phyloP scores from a whole-genome alignment of 2,888 invertebrate genomes.

The Trissolcus japonicus region DNA sequence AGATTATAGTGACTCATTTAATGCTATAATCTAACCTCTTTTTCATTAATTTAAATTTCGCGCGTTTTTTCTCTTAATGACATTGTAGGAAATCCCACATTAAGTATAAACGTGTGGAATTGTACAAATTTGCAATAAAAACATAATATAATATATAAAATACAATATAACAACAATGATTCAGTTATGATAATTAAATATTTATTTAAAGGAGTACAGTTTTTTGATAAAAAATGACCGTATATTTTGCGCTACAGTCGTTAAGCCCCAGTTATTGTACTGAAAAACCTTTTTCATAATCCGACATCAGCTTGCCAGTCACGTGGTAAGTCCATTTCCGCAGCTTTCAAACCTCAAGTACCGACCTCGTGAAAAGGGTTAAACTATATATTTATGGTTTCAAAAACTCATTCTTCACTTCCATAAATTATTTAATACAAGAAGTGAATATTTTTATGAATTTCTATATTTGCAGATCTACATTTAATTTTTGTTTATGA shows the following conservation, averaged over 20 bases:
- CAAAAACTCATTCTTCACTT: constrained; percentile 14
- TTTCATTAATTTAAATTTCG: constrained; percentile 16
- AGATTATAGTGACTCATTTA: constrained; percentile 33
- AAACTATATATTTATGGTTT: constrained; percentile 48
- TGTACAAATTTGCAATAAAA: too few species aligned
- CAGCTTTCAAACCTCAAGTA: constrained; percentile 51
- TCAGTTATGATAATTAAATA: too few species aligned
- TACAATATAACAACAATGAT: too few species aligned
- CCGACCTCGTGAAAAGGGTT: constrained; percentile 34
- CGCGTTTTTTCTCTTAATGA: constrained; percentile 4
- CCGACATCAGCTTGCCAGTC: constrained; percentile 59
- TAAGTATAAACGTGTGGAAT: too few species aligned
- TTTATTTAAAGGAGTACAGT: too few species aligned
- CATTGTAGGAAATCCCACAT: too few species aligned
- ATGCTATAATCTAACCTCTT: constrained; percentile 21
- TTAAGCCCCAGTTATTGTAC: constrained; percentile 31
- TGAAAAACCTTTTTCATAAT: constrained; percentile 53
- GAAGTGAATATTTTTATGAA: too few species aligned
- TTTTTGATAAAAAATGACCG: background rate
- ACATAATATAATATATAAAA: too few species aligned
- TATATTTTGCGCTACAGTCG: constrained; percentile 31
- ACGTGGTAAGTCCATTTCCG: constrained; percentile 60
- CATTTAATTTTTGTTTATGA: too few species aligned
- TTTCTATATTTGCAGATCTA: too few species aligned
- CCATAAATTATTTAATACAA: too few species aligned